Evolutionary conservation across 2,888 invertebrate species (phyloP), one percentile per base, ranked within the genome.

Genomic region (Scaptomyza flava): DNA sequence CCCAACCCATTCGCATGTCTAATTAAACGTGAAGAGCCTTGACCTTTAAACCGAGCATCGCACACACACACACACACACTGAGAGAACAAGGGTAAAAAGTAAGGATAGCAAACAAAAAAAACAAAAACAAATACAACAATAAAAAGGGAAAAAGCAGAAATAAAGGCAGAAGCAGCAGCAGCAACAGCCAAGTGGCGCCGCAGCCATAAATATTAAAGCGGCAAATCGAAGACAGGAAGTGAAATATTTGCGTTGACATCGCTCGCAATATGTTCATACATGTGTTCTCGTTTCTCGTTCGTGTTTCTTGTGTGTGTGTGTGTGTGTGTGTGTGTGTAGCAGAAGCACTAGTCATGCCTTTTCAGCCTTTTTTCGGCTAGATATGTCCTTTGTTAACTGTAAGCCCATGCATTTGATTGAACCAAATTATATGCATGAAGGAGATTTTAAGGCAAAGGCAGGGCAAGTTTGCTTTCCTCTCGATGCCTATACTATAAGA

Each of bases 221-320:
- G 51, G 51, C 65, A 68, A 77, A 77, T 72, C 67, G 80, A 77
- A 65, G 81, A 71, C 88, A 87, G 82, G 88, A 82, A 82, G 82
- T 85, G 77, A 87, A 79, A 73, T 87, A 82, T 87, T 85, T 82
- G 80, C 79, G 72, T 81, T 85, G 82, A 85, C 85, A 87, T 67
- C 54, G 69, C 64, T 71, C 66, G 68, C 68, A 71, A 69, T 70
- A 65, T 74, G 70, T 74, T 67, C 60, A 51, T 74, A 78, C 64
- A 67, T 78, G 62, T 77, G 79, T 74, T 68, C 57, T 36, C 4
- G 41, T 41, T 41, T 36, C 38, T 14, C 9, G 8, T 17, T 14
- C 38, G 6, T 8, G 38, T 38, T 38, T 14, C 38, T 38, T 14
- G 4, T 38, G 3, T 8, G 7, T 38, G 6, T 38, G 3, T 4